A percentile compares a stretch with the other conserved stretches of the same genome.
Evolutionary conservation across 2,113 vertebrate species (phyloP).

Genomic region (Chlorodrepanis virens): DNA sequence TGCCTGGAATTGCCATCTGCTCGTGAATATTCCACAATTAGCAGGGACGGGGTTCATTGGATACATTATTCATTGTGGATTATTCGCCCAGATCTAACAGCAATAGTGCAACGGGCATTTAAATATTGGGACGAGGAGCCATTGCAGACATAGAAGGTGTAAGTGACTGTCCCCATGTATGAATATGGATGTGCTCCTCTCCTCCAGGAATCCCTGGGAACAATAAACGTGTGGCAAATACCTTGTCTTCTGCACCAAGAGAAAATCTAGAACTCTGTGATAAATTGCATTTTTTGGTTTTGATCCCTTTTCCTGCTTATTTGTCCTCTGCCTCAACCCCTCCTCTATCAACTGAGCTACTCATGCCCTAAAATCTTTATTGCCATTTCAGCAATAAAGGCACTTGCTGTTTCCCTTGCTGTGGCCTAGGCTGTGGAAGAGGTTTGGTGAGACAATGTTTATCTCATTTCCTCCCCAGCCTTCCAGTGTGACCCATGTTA

Average conservation of each 20-base stretch:
- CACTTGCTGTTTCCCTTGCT: background rate
- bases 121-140: background rate
- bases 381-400: background rate
- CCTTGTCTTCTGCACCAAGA: background rate
- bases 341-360: background rate
- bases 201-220: conserved; percentile 1
- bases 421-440: background rate
- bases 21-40: conserved; percentile 58
- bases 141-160: background rate
- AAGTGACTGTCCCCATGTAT: background rate
- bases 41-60: background rate
- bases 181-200: background rate
- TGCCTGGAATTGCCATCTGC: conserved; percentile 57
- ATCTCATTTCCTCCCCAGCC: background rate
- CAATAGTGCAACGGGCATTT: background rate
- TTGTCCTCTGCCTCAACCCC: background rate
- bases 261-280: background rate
- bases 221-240: background rate
- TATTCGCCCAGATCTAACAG: conserved; percentile 33
- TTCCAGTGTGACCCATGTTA: background rate
- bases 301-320: background rate
- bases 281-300: background rate
- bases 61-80: conserved; percentile 60
- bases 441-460: background rate
- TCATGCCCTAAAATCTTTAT: background rate